Base-by-base conservation (phyloP, 2,888 invertebrate species). In the Scaptomyza caliginosa region DNA sequence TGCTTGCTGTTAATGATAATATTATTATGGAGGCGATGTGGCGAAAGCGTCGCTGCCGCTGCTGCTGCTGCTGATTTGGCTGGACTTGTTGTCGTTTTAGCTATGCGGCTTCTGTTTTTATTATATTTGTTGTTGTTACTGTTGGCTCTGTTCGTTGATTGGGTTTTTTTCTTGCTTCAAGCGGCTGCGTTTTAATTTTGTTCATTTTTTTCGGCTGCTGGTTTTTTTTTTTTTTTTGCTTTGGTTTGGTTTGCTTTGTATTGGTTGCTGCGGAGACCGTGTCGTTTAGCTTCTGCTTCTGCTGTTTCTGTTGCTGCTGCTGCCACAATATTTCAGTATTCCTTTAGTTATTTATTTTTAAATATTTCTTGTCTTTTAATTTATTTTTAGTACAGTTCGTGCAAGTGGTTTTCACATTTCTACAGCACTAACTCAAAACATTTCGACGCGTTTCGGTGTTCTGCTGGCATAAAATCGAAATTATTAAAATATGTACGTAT, bases 111-210 rank as follows among this genome's bases (percentile, higher is more conserved):
- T 73, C 77, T 83, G 70, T 67, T 66, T 63, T 83, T 66, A 58
- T 57, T 49, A 36, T 55, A 55, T 4, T 13, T 46, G 3, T 13
- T 45, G 28, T 50, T 65, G 45, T 59, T 42, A 39, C 39, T 34
- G 21, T 46, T 42, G 54, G 16, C 59, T 28, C 57, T 68, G 60
- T 28, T 17, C 75, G 85, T 65, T 78, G 86, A 80, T 80, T 85
- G 83, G 57, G 54, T 67, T 77, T 79, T 78, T 60, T 66, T 50
- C 58, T 60, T 62, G 65, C 68, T 75, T 64, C 76, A 82, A 85
- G 66, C 82, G 79, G 69, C 77, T 79, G 83, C 66, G 50, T 86
- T 76, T 83, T 83, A 81, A 80, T 83, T 81, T 64, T 74, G 68
- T 84, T 75, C 68, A 80, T 72, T 58, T 84, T 77, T 68, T 77